Conservation (phyloP, 2,113 vertebrate species). For the Okapia johnstoni region DNA sequence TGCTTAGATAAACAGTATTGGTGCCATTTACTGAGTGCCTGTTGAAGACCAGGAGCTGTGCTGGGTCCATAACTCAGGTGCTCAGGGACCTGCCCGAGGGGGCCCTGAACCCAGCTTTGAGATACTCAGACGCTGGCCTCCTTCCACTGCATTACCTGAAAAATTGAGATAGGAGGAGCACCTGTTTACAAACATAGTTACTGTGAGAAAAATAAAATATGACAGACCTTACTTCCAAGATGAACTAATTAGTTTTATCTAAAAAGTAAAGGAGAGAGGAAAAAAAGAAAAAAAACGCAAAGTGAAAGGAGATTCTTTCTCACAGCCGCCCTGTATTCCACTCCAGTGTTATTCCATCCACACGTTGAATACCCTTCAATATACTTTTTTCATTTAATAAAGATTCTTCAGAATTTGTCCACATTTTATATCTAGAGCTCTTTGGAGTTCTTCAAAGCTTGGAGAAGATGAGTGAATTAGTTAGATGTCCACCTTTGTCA, state of each 20-base stretch:
- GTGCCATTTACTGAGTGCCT: neutral
- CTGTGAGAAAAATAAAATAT: neutral
- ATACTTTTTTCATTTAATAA: neutral
- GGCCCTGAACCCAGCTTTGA: neutral
- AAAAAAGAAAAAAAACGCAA: neutral
- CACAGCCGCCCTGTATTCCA: neutral
- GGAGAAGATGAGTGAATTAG: neutral
- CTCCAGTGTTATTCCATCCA: neutral
- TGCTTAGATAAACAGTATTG: neutral
- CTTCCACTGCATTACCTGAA: neutral
- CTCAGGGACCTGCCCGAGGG: neutral
- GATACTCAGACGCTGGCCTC: accelerated
- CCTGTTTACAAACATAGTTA: neutral
- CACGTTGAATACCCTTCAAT: neutral
- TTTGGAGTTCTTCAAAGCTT: slow-evolving; percentile 3
- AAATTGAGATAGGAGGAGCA: neutral
- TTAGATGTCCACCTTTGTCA: neutral
- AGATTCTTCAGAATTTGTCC: neutral
- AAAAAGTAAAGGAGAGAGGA: neutral
- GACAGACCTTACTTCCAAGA: neutral
- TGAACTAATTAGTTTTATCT: neutral
- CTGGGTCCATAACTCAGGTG: neutral
- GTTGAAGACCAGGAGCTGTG: neutral
- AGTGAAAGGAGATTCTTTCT: neutral
- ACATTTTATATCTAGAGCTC: neutral